Evolutionary conservation across 2,797 vertebrate species (phyloP).

Genomic region (Mus minutoides): DNA sequence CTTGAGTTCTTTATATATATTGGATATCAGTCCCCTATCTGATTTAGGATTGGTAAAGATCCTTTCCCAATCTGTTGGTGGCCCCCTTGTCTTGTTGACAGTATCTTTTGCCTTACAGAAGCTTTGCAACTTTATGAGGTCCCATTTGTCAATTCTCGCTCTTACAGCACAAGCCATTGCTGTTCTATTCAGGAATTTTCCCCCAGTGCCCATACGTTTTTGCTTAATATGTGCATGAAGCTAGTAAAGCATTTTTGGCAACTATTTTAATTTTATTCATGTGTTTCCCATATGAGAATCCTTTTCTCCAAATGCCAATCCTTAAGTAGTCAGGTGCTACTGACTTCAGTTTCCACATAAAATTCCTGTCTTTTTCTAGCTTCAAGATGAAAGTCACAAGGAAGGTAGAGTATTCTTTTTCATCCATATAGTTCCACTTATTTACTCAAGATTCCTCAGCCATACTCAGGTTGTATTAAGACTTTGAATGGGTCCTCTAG

Average conservation of each 20-base stretch:
- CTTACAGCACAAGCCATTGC: no score
- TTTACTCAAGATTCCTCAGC: background rate
- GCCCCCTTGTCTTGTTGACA: no score
- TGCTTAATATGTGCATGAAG: background rate
- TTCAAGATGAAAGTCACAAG: background rate
- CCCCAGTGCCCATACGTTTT: background rate
- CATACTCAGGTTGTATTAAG: background rate
- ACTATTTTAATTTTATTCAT: background rate
- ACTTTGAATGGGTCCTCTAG: background rate
- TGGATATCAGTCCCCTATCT: no score
- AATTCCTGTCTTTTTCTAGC: background rate
- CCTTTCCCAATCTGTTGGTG: no score
- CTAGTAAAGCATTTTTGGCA: background rate
- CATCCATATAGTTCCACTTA: background rate
- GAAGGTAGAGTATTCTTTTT: background rate
- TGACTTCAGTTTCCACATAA: background rate
- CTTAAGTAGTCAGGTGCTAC: fast-evolving
- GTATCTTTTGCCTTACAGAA: no score
- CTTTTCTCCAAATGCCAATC: background rate
- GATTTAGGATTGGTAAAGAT: no score
- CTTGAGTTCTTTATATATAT: no score
- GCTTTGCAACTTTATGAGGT: no score
- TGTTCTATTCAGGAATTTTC: no score
- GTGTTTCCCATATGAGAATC: background rate
- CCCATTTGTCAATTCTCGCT: no score